Base-by-base conservation (phyloP, 1,140 invertebrate species). In the Aphidius gifuensis region DNA sequence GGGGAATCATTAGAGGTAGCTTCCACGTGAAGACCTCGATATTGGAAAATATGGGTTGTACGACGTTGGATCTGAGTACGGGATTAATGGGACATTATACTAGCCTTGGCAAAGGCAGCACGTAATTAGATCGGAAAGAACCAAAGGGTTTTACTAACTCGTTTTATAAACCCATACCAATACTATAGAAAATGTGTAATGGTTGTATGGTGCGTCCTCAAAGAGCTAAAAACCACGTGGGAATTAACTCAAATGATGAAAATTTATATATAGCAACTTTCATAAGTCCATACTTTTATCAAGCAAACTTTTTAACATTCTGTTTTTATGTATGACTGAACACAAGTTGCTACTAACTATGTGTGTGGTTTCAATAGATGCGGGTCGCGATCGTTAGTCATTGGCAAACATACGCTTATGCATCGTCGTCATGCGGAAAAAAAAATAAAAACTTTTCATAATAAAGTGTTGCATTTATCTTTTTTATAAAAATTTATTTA, bases 81-180 rank as follows among this genome's bases (percentile, higher is more conserved):
- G 75, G 76, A 78, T 78, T 78, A 78, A 78, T 78, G 73, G 75
- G 71, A 71, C 73, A 78, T 79, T 77, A 79, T 72, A 32, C 23
- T 32, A 32, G 70, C 67, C 66, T 73, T 74, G 73, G 71, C 71
- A 74, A 76, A 76, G 74, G 69, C 68, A 67, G 69, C 23, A 32
- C 23, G 74, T 79, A 78, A 79, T 79, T 79, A 78, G 76, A 78
- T 79, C 68, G 73, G 74, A 77, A 78, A 79, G 77, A 79, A 78
- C 75, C 74, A 77, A 79, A 79, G 75, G 77, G 75, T 77, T 32
- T 32, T 32, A 32, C 23, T 32, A 32, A 32, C 23, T 64, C 59
- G 73, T 74, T 76, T 77, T 74, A 75, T 74, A 32, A 32, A 32
- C 23, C 4, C 23, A 32, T 32, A 32, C 23, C 4, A 32, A 32